phyloP scores from a whole-genome alignment of 2,113 vertebrate species.

The Tachuris rubrigastra region DNA sequence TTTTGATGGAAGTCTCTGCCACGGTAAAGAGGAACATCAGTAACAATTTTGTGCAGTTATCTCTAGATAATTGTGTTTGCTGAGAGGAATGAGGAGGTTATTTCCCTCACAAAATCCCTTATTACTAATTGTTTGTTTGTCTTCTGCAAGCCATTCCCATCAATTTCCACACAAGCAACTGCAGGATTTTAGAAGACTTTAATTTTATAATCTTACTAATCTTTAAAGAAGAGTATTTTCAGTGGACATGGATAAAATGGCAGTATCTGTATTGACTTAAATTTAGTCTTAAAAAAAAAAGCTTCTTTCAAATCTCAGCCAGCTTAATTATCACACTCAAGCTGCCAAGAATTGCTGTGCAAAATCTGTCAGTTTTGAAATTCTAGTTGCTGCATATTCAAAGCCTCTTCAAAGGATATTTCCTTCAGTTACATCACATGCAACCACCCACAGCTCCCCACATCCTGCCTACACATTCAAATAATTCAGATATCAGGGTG shows the following conservation, averaged over 20 bases:
- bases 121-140: neutral
- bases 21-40: neutral
- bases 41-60: neutral
- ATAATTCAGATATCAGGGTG: neutral
- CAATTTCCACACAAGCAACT: neutral
- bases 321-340: conserved; percentile 4
- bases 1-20: neutral
- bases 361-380: conserved; percentile 31
- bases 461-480: neutral
- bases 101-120: neutral
- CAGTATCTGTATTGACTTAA: neutral
- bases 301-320: neutral
- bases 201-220: neutral
- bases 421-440: neutral
- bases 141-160: neutral
- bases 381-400: neutral
- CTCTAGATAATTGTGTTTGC: neutral
- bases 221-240: neutral
- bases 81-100: neutral
- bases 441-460: neutral
- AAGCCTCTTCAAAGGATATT: neutral
- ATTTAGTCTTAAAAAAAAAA: neutral
- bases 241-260: neutral
- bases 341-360: neutral
- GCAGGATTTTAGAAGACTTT: neutral